Conservation (phyloP, 1,140 invertebrate species). For the Oncopodura yosiiana region DNA sequence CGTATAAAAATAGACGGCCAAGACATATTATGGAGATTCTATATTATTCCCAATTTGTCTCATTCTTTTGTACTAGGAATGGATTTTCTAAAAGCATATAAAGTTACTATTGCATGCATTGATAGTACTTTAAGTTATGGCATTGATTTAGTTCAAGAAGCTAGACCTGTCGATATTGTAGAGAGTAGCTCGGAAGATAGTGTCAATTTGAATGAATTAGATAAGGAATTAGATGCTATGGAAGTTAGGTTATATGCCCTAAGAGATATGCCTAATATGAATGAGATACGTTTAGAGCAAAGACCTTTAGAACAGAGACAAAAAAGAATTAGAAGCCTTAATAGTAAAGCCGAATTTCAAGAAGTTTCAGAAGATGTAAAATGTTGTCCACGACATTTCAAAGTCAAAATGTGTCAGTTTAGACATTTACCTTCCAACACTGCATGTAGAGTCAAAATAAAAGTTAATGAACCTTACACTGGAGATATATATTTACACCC, state of each 20-base stretch:
- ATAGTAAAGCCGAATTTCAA: too few species aligned
- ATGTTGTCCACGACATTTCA: too few species aligned
- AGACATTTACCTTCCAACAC: too few species aligned
- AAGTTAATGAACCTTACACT: too few species aligned
- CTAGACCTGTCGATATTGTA: too few species aligned
- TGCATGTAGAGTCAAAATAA: too few species aligned
- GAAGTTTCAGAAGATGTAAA: too few species aligned
- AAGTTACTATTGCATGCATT: neutral
- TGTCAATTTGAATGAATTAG: neutral
- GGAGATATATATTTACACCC: too few species aligned
- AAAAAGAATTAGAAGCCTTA: too few species aligned
- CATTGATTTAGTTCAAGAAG: too few species aligned
- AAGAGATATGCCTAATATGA: neutral
- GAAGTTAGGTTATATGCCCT: neutral
- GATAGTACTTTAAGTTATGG: neutral
- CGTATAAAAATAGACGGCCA: neutral
- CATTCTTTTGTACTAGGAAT: neutral
- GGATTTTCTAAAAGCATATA: neutral
- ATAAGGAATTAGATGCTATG: neutral
- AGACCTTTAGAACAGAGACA: too few species aligned
- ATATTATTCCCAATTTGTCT: neutral
- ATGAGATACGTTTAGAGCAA: neutral
- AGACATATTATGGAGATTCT: neutral
- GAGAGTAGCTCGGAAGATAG: neutral
- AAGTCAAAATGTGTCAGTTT: too few species aligned